Evolutionary conservation across 2,797 vertebrate species (phyloP), one percentile per base, ranked within the genome.

Genomic region (Chelmon rostratus): DNA sequence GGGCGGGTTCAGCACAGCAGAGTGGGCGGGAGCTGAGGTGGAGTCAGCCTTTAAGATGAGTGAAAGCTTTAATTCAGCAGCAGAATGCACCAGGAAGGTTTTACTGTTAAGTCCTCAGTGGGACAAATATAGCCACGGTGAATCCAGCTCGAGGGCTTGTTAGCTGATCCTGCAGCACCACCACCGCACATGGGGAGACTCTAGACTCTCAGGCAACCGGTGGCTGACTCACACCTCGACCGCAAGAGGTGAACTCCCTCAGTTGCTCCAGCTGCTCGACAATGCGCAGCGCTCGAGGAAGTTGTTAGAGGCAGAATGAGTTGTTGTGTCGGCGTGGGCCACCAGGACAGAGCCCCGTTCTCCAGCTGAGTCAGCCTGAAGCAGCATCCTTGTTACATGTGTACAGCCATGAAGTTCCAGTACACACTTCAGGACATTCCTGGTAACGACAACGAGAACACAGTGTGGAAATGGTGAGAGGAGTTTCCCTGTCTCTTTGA

Each of bases 401-500:
- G 85, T 81, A 77, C 90, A 84, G 79, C 33, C 50, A 96, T 96
- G 96, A 97, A 95, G 92, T 95, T 96, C 71, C 88, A 93, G 76
- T 81, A 52, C 59, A 68, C 91, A 3, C 78, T 68, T 69, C 93
- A 84, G 59, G 87, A 93, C 19, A 11, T 72, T 42, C 73, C 87
- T 0, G 86, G 81, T 3, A 88, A 59, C 68, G 56, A 62, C 72
- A 78, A 78, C 9, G 68, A 83, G 52, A 92, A 93, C 84, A 83
- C 73, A 85, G 88, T 84, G 40, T 94, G 95, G 95, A 95, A 91
- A 85, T 94, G 97, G 97, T 98, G 90, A 94, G 93, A 78, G 19
- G 0, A 19, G 18, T 35, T 44, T 64, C 9, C 9, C 4, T 37
- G 38, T 69, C 12, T 68, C 42, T 70, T 0, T 69, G 25, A 31